A percentile compares a stretch with the other conserved stretches of the same genome.
phyloP scores from a whole-genome alignment of 2,888 invertebrate genomes.

The Merodon equestris region DNA sequence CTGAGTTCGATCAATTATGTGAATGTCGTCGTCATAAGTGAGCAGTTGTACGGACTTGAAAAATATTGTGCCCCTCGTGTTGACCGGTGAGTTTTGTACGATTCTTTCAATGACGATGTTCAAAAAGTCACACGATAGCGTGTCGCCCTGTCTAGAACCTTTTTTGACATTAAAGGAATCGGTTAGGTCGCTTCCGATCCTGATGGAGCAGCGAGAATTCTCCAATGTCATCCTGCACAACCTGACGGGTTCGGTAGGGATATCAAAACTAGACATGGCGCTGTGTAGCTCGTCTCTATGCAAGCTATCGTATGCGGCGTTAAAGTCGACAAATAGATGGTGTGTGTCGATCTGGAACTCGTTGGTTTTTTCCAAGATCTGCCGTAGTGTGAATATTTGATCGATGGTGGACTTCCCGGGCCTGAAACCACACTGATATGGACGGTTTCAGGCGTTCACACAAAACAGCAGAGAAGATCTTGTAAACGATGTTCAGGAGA shows the following conservation, averaged over 20 bases:
- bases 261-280: neutral
- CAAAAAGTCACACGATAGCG: too few species aligned
- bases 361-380: conserved; percentile 4
- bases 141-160: too few species aligned
- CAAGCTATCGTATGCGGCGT: neutral
- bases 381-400: neutral
- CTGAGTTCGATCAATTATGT: too few species aligned
- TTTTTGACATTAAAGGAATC: too few species aligned
- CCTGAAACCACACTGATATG: neutral
- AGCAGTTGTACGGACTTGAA: too few species aligned
- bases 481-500: conserved; percentile 8
- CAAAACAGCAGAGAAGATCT: neutral
- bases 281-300: conserved; percentile 1
- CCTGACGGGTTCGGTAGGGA: neutral
- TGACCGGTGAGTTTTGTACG: too few species aligned
- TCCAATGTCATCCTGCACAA: too few species aligned
- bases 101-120: too few species aligned
- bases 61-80: too few species aligned
- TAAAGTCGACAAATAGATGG: conserved; percentile 3
- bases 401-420: neutral
- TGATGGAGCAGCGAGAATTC: too few species aligned
- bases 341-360: conserved; percentile 1
- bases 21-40: too few species aligned
- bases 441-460: conserved; percentile 8
- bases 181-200: too few species aligned